Percentiles rank a stretch among this genome's conserved stretches.
These are phyloP conservation scores for Huso huso DNA, from an alignment of 2,797 vertebrate species.

Conservation along the genomic window DNA sequence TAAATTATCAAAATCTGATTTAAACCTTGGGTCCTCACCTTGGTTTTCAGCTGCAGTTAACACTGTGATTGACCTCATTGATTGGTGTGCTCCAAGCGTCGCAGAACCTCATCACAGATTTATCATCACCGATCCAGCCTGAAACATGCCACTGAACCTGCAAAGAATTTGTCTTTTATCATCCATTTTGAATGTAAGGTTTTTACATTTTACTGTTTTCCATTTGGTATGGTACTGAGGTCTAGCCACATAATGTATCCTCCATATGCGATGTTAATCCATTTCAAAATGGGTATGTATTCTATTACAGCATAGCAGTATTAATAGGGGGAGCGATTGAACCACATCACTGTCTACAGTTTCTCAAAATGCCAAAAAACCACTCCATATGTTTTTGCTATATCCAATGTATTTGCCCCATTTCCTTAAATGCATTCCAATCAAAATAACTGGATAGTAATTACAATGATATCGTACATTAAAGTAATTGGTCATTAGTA, in stretches of 20 bases:
- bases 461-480: conserved; percentile 50
- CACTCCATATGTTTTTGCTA: conserved; percentile 35
- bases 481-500: conserved; percentile 46
- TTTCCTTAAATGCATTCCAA: conserved; percentile 47
- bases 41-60: conserved; percentile 37
- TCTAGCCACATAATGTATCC: conserved; percentile 40
- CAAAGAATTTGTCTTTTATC: conserved; percentile 36
- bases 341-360: conserved; percentile 30
- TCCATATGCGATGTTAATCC: conserved; percentile 41
- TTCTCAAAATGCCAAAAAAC: conserved; percentile 29
- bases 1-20: no score
- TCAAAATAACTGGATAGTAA: conserved; percentile 45
- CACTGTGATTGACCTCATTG: conserved; percentile 34
- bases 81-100: conserved; percentile 24
- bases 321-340: conserved; percentile 40
- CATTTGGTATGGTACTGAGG: conserved; percentile 29
- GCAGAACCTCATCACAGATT: conserved; percentile 31
- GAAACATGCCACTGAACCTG: not conserved
- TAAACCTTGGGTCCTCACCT: no score
- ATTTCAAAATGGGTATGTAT: conserved; percentile 36
- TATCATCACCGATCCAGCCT: conserved; percentile 20
- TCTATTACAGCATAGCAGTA: conserved; percentile 39
- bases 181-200: conserved; percentile 42
- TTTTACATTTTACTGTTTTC: conserved; percentile 36
- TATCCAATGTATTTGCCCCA: conserved; percentile 29